Evolutionary conservation across 2,797 vertebrate genomes (phyloP).

Genomic region (Melanotaenia maccullochi): DNA sequence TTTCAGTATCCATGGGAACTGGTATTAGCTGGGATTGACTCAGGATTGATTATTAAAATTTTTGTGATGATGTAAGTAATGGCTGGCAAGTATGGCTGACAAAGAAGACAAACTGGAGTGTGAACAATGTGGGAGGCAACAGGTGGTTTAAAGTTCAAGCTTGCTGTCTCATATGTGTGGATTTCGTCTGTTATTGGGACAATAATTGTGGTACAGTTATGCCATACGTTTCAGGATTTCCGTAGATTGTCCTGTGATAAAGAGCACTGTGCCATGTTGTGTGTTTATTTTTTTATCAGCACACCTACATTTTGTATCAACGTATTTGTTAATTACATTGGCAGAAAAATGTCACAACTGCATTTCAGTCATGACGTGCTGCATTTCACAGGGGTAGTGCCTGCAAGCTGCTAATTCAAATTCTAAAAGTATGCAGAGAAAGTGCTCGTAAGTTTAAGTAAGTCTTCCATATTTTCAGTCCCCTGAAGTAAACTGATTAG

Average conservation of each 20-base stretch:
- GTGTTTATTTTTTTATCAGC: not conserved
- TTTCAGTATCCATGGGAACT: conserved; percentile 68
- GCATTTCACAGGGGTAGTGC: not conserved
- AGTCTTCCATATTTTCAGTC: not conserved
- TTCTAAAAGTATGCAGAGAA: not conserved
- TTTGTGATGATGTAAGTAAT: conserved; percentile 16
- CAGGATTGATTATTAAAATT: conserved; percentile 45
- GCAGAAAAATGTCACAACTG: not conserved
- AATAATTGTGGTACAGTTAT: not conserved
- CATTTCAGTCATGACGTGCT: not conserved
- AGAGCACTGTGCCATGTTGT: not conserved
- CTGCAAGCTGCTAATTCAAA: not conserved
- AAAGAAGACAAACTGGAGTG: conserved; percentile 2
- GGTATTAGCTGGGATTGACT: conserved; percentile 45
- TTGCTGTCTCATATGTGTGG: not conserved
- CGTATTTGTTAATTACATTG: not conserved
- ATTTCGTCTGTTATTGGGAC: not conserved
- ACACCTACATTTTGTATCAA: not conserved
- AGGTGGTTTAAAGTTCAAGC: conserved; percentile 31
- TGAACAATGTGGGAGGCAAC: conserved; percentile 43
- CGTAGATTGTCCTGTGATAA: not conserved
- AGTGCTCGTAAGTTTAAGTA: conserved; percentile 9
- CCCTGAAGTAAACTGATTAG: conserved; percentile 22
- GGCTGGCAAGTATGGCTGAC: conserved; percentile 38
- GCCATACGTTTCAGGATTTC: not conserved